phyloP scores from a whole-genome alignment of 1,140 invertebrate species.

The Trichogramma pretiosum region DNA sequence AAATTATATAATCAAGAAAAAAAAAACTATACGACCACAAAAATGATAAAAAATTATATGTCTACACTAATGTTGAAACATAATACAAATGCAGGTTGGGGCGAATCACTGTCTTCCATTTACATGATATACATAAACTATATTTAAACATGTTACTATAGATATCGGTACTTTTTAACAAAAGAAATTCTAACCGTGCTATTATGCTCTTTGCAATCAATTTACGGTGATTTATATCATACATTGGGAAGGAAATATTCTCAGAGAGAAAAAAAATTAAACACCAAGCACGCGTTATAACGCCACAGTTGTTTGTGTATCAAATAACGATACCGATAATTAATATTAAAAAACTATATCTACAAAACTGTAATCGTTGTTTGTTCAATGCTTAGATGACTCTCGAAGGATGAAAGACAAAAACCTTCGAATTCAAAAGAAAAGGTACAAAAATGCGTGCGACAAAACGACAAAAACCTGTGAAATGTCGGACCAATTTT shows the following conservation, averaged over 20 bases:
- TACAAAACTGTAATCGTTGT: too few species aligned
- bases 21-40: slow-evolving; percentile 7
- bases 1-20: slow-evolving; percentile 6
- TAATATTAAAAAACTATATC: too few species aligned
- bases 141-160: background rate
- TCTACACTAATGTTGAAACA: slow-evolving; percentile 9
- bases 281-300: too few species aligned
- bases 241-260: slow-evolving; percentile 6
- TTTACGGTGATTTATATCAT: slow-evolving; percentile 4
- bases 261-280: slow-evolving; percentile 1
- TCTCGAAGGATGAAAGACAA: too few species aligned
- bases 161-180: slow-evolving; percentile 13
- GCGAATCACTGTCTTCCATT: slow-evolving; percentile 16
- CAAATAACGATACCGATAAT: too few species aligned
- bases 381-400: too few species aligned
- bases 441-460: too few species aligned
- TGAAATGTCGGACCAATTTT: too few species aligned
- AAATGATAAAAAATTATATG: slow-evolving; percentile 1
- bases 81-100: background rate
- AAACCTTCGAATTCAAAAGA: too few species aligned
- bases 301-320: too few species aligned
- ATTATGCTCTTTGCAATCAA: slow-evolving; percentile 1
- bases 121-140: slow-evolving; percentile 7
- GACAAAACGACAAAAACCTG: too few species aligned
- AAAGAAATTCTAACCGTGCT: slow-evolving; percentile 9